Evolutionary conservation across 2,888 invertebrate species (phyloP).

Genomic region (Hypena proboscidalis): DNA sequence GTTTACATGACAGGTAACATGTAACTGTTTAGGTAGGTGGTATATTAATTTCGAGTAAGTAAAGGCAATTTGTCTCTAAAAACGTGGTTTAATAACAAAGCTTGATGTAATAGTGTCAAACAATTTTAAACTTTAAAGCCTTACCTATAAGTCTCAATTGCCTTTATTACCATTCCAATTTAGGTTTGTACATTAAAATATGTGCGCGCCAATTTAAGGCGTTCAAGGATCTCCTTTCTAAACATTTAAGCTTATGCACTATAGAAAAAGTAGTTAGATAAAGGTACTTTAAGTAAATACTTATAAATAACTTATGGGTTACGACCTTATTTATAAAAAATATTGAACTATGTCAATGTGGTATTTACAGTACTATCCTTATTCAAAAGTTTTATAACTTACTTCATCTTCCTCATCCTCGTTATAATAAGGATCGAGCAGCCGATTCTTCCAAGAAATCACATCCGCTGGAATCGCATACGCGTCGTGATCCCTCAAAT

Average conservation of each 20-base stretch:
- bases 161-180: slow-evolving; percentile 27
- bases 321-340: not conserved
- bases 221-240: slow-evolving; percentile 24
- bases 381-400: slow-evolving; percentile 40
- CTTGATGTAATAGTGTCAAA: too few relatives aligned
- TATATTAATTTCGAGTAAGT: too few relatives aligned
- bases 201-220: slow-evolving; percentile 2
- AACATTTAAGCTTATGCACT: not conserved
- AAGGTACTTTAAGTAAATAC: too few relatives aligned
- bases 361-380: not conserved
- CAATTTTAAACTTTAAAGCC: too few relatives aligned
- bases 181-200: slow-evolving; percentile 14
- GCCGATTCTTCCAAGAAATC: slow-evolving; percentile 81
- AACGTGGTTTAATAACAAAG: too few relatives aligned
- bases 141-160: too few relatives aligned
- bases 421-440: slow-evolving; percentile 78
- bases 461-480: slow-evolving; percentile 81
- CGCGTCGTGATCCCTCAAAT: slow-evolving; percentile 77
- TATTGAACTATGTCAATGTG: not conserved
- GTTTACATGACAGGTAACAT: too few relatives aligned
- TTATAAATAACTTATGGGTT: too few relatives aligned
- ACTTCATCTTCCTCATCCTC: slow-evolving; percentile 85
- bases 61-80: too few relatives aligned
- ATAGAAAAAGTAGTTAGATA: too few relatives aligned
- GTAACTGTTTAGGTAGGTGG: too few relatives aligned